These are phyloP conservation scores for Tanaodytes sp. DNA, from an alignment of 2,888 invertebrate genomes.

Conservation along the genomic window DNA sequence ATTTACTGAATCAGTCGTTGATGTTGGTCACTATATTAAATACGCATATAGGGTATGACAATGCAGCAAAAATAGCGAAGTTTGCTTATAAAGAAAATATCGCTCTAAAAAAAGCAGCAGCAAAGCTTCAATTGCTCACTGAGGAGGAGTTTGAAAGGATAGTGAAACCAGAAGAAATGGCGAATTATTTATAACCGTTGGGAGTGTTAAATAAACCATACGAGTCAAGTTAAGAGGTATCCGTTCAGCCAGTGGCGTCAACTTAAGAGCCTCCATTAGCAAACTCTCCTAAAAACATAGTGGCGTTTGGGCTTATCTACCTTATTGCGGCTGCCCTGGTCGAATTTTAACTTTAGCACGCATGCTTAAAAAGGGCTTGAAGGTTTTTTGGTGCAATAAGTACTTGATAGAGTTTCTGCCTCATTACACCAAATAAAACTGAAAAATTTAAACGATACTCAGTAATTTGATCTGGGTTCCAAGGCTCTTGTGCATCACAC, in stretches of 20 bases:
- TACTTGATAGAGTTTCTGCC: slow-evolving; percentile 7
- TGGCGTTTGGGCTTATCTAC: slow-evolving; percentile 7
- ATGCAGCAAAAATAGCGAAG: slow-evolving; percentile 34
- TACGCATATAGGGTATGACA: slow-evolving; percentile 34
- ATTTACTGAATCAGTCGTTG: slow-evolving; percentile 15
- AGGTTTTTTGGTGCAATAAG: slow-evolving; percentile 8
- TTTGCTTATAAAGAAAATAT: slow-evolving; percentile 24
- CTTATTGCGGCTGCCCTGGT: slow-evolving; percentile 3
- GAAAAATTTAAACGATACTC: slow-evolving; percentile 11
- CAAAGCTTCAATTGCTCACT: slow-evolving; percentile 16
- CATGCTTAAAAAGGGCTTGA: slow-evolving; percentile 6
- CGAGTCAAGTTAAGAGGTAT: slow-evolving; percentile 6
- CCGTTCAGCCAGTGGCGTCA: slow-evolving; percentile 14
- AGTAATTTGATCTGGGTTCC: slow-evolving; percentile 5
- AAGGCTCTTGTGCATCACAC: slow-evolving; percentile 4
- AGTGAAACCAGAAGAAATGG: slow-evolving; percentile 14
- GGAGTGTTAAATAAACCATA: slow-evolving; percentile 5
- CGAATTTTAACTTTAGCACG: slow-evolving; percentile 6
- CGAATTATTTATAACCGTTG: slow-evolving; percentile 6
- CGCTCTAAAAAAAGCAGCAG: slow-evolving; percentile 33
- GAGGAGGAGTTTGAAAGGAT: slow-evolving; percentile 23
- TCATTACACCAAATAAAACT: slow-evolving; percentile 10
- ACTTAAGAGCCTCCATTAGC: slow-evolving; percentile 12
- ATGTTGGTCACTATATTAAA: slow-evolving; percentile 31
- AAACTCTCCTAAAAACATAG: slow-evolving; percentile 7